Evolutionary conservation across 1,140 invertebrate genomes (phyloP).

Genomic region (Conopomorpha cramerella): DNA sequence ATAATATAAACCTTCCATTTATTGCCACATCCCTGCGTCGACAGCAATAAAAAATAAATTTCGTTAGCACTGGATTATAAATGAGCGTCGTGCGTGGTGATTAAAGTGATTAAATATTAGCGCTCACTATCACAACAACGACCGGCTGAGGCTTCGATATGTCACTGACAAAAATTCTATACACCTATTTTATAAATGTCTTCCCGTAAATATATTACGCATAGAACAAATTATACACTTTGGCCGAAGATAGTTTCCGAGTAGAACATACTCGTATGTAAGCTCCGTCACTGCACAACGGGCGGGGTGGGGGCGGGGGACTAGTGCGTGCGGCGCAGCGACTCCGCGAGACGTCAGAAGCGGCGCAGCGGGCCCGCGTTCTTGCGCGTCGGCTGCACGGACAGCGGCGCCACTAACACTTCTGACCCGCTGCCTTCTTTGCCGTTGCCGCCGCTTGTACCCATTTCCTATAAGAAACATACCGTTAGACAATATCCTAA

Average conservation of each 20-base stretch:
- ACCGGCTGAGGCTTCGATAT: neutral
- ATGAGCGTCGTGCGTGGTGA: neutral
- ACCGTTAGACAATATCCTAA: no score
- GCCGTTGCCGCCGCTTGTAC: slow-evolving; percentile 58
- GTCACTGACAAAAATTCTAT: neutral
- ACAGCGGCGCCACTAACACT: slow-evolving; percentile 75
- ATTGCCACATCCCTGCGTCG: slow-evolving; percentile 16
- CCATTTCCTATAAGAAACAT: slow-evolving; percentile 40
- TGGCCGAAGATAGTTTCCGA: neutral
- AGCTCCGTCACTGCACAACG: no score
- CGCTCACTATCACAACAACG: slow-evolving; percentile 7
- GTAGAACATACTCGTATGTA: neutral
- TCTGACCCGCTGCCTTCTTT: slow-evolving; percentile 63
- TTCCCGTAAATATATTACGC: neutral
- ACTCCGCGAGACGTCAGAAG: slow-evolving; percentile 38
- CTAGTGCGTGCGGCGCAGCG: slow-evolving; percentile 11
- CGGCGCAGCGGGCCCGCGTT: slow-evolving; percentile 44
- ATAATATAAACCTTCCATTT: slow-evolving; percentile 12
- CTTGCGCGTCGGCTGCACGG: slow-evolving; percentile 79
- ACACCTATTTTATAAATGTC: neutral
- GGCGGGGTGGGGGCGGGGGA: neutral
- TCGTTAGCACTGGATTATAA: neutral
- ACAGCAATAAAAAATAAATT: no score
- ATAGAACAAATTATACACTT: neutral
- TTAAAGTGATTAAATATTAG: slow-evolving; percentile 6